Conservation (phyloP, 2,888 invertebrate genomes). For the Habroteleia sp. region DNA sequence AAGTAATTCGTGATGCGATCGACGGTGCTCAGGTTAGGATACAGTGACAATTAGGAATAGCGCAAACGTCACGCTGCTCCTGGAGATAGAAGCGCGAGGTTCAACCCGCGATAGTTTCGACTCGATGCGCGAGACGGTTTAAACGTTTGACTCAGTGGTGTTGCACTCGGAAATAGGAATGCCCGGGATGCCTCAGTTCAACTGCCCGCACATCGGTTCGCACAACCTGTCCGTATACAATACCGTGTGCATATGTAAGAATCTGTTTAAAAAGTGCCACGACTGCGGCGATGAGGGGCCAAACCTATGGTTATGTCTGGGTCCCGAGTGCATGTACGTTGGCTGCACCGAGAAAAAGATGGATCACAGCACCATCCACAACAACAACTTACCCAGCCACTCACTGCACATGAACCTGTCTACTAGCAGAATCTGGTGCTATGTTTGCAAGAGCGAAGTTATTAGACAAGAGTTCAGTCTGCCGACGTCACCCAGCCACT, state of each 20-base stretch:
- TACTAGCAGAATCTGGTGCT: constrained; percentile 94
- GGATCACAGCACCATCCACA: constrained; percentile 92
- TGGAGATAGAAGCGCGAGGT: constrained; percentile 2
- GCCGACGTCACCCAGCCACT: constrained; percentile 71
- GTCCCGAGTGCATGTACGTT: constrained; percentile 89
- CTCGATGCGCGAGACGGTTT: not conserved
- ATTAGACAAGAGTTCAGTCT: constrained; percentile 71
- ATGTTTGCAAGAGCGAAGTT: constrained; percentile 91
- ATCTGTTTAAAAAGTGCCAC: constrained; percentile 83
- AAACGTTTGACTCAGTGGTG: not conserved
- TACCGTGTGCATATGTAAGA: constrained; percentile 72
- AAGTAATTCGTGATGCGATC: constrained; percentile 13
- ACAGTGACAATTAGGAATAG: constrained; percentile 28
- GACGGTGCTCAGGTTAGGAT: constrained; percentile 28
- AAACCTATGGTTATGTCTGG: constrained; percentile 93
- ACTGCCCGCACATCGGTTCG: constrained; percentile 76
- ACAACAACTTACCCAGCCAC: constrained; percentile 87
- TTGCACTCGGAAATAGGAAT: constrained; percentile 2
- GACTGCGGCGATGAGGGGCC: constrained; percentile 88
- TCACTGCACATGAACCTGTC: constrained; percentile 92
- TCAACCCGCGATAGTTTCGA: not conserved
- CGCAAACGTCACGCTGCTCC: constrained; percentile 6
- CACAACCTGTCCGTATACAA: constrained; percentile 75
- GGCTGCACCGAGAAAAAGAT: constrained; percentile 92
- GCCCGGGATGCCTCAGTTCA: constrained; percentile 77